Evolutionary conservation across 2,113 vertebrate genomes (phyloP).

Genomic region (Pseudonaja textilis): DNA sequence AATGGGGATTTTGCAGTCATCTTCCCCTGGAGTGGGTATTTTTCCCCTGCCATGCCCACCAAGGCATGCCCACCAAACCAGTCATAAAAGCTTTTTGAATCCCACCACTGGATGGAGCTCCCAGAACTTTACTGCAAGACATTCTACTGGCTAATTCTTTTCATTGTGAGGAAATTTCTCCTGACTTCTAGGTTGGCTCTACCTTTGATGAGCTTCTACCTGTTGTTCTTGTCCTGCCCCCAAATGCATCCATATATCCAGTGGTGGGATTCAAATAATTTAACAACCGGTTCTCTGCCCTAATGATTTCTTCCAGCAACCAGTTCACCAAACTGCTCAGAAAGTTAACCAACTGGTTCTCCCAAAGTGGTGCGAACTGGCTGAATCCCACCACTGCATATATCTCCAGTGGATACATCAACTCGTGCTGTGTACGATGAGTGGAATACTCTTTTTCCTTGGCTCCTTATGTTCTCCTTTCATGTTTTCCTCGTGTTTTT

Average conservation of each 20-base stretch:
- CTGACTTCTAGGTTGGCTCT: not conserved
- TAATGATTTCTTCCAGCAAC: no score
- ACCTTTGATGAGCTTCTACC: not conserved
- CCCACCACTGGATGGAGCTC: not conserved
- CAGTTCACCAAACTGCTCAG: no score
- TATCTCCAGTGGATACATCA: not conserved
- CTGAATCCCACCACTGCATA: no score
- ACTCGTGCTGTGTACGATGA: not conserved
- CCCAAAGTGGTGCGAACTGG: no score
- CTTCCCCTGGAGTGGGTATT: no score
- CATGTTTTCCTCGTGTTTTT: constrained; percentile 38
- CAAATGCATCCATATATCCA: not conserved
- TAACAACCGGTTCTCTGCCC: no score
- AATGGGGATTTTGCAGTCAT: no score
- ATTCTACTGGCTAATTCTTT: not conserved
- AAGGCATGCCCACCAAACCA: no score
- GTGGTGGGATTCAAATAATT: no score
- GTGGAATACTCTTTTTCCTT: constrained; percentile 27
- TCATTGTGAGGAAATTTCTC: not conserved
- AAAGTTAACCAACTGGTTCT: no score
- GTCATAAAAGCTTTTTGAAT: no score
- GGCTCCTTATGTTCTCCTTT: constrained; percentile 35
- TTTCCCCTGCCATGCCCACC: no score
- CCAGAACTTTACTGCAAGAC: not conserved
- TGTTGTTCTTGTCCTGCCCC: not conserved